phyloP scores from a whole-genome alignment of 2,797 vertebrate genomes.

The Peromyscus attwateri region DNA sequence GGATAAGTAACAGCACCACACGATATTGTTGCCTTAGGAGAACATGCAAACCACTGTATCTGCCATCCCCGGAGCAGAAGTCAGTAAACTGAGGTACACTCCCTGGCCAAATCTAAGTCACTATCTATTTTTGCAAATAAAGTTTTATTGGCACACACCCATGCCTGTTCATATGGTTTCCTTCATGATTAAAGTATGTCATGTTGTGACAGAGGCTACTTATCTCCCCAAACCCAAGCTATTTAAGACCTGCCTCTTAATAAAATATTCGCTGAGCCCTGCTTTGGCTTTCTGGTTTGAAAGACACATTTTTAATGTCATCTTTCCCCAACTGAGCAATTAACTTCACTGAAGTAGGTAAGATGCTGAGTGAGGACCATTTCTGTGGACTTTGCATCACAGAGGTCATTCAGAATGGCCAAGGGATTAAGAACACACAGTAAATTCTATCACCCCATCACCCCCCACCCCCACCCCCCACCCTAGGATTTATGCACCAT shows the following conservation, averaged over 20 bases:
- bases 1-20: background rate
- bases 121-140: background rate
- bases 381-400: background rate
- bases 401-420: background rate
- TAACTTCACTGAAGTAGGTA: background rate
- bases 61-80: background rate
- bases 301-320: background rate
- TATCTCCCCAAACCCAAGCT: background rate
- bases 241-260: background rate
- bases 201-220: background rate
- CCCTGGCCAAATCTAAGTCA: background rate
- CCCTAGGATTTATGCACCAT: background rate
- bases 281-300: background rate
- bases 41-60: background rate
- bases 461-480: too few relatives aligned
- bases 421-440: too few relatives aligned
- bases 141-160: conserved; percentile 19
- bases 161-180: background rate
- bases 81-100: background rate
- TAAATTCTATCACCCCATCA: background rate
- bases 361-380: background rate
- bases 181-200: background rate
- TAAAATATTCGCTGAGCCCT: background rate
- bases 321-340: background rate
- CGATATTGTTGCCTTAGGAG: too few relatives aligned